These are phyloP conservation scores for Podarcis cretensis DNA, from an alignment of 2,113 vertebrate species.

Conservation along the genomic window DNA sequence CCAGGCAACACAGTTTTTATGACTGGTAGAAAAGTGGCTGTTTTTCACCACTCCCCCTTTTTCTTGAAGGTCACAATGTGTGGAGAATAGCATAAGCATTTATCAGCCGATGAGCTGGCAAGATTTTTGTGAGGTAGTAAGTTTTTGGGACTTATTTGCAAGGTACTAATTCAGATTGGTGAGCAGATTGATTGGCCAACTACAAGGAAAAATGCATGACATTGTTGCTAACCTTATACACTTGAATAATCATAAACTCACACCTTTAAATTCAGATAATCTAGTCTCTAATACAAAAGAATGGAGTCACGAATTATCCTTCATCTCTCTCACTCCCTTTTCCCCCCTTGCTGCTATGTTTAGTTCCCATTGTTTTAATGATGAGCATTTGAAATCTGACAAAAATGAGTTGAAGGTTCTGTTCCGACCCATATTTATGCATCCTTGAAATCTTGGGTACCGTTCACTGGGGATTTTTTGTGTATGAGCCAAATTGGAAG, in stretches of 20 bases:
- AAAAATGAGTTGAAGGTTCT: not conserved
- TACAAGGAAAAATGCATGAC: not conserved
- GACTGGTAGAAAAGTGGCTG: not conserved
- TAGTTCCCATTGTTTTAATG: not conserved
- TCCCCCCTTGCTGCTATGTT: not conserved
- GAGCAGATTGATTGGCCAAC: not conserved
- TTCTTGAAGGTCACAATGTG: not conserved
- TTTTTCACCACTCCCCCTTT: not conserved
- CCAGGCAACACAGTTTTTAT: not conserved
- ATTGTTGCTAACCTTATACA: not conserved
- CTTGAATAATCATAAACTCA: not conserved
- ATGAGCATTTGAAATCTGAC: not conserved
- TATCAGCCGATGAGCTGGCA: not conserved
- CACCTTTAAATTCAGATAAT: not conserved
- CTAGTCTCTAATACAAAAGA: not conserved
- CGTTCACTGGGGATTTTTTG: not conserved
- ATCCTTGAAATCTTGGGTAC: slow-evolving; percentile 4
- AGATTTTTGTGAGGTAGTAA: not conserved
- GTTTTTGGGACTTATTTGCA: not conserved
- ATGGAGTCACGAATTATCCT: not conserved
- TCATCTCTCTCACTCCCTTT: not conserved
- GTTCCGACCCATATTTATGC: not conserved
- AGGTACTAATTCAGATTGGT: not conserved
- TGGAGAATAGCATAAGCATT: not conserved
- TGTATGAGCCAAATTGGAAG: not conserved